These are phyloP conservation scores for Peromyscus maniculatus DNA, from an alignment of 2,113 vertebrate species.

Conservation along the genomic window DNA sequence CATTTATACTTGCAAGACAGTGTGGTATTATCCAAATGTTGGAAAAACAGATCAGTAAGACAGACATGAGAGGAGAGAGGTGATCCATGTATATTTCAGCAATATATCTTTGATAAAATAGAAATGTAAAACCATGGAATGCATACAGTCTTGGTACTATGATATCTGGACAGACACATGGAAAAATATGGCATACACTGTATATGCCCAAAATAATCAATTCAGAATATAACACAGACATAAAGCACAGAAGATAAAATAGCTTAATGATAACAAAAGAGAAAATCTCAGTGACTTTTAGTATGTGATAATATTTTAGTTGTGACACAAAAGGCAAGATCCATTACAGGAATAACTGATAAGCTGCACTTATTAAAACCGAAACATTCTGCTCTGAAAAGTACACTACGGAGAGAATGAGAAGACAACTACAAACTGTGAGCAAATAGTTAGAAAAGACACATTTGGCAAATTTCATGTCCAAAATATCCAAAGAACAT, in stretches of 20 bases:
- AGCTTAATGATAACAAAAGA: background rate
- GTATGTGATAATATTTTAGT: background rate
- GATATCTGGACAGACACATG: background rate
- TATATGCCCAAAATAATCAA: background rate
- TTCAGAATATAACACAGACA: background rate
- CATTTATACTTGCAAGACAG: background rate
- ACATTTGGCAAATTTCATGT: background rate
- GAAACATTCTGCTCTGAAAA: background rate
- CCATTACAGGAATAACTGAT: background rate
- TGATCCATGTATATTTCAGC: too few species aligned
- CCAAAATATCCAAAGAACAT: background rate
- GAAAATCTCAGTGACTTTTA: background rate
- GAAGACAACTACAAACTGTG: background rate
- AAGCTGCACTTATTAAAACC: background rate
- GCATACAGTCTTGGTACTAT: background rate
- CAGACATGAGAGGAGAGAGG: background rate
- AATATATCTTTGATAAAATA: background rate
- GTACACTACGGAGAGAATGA: background rate
- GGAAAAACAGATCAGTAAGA: background rate
- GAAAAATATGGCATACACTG: background rate
- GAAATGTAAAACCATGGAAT: background rate
- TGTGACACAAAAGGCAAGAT: background rate
- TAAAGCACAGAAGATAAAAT: background rate
- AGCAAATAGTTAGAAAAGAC: background rate
- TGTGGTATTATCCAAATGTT: background rate